These are phyloP conservation scores for Muscicapa adusta DNA, from an alignment of 2,113 vertebrate genomes.

Conservation along the genomic window DNA sequence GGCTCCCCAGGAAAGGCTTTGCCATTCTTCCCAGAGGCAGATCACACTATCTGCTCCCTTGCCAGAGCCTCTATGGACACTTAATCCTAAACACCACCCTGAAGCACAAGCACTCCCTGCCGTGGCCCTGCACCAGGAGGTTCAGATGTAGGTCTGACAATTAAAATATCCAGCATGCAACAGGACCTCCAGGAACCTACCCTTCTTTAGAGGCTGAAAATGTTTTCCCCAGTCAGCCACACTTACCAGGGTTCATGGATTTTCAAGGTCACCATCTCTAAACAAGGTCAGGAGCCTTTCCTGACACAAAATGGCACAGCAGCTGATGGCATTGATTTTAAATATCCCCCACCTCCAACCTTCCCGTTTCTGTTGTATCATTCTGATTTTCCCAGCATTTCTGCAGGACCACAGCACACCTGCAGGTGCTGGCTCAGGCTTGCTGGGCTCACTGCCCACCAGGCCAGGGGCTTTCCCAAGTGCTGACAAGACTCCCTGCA, in stretches of 20 bases:
- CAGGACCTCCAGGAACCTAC: background rate
- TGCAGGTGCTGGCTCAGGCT: background rate
- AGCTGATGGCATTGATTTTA: background rate
- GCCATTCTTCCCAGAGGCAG: background rate
- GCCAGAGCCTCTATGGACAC: background rate
- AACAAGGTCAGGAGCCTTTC: background rate
- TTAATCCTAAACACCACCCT: background rate
- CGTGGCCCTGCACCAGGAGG: rapidly evolving
- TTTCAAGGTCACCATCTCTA: background rate
- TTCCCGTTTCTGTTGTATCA: background rate
- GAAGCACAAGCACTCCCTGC: background rate
- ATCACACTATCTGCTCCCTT: background rate
- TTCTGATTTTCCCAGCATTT: background rate
- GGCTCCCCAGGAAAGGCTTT: background rate
- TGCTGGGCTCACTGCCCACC: background rate
- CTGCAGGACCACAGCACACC: background rate
- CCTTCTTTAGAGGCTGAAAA: background rate
- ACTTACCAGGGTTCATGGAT: background rate
- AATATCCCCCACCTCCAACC: background rate
- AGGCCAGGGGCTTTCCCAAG: background rate
- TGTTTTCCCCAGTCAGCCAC: background rate
- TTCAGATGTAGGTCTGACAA: background rate
- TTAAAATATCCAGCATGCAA: background rate
- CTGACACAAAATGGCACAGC: background rate
- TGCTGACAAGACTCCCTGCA: background rate